Conservation (phyloP, 1,140 invertebrate species). For the Patella vulgata region DNA sequence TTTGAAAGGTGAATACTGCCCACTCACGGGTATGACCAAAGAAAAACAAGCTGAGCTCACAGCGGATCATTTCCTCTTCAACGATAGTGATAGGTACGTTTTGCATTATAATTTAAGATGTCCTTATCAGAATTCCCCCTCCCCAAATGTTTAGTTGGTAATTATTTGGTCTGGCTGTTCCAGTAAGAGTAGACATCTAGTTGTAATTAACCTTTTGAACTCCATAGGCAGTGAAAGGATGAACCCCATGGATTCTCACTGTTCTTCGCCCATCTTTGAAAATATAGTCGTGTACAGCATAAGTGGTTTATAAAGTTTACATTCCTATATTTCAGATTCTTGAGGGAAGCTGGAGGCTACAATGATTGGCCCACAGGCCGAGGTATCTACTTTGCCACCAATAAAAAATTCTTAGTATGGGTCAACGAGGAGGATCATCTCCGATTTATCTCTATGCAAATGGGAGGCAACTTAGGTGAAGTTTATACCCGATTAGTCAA, state of each 20-base stretch:
- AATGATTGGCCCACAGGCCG: constrained; percentile 95
- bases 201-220: no score
- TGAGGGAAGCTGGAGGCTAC: constrained; percentile 70
- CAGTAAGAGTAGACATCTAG: no score
- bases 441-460: constrained; percentile 97
- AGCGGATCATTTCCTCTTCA: constrained; percentile 62
- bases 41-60: constrained; percentile 56
- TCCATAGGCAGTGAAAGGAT: no score
- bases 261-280: no score
- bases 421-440: constrained; percentile 98
- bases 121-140: background rate
- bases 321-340: constrained; percentile 46
- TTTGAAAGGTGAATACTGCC: constrained; percentile 59
- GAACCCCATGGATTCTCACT: no score
- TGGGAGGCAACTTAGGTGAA: constrained; percentile 85
- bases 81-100: constrained; percentile 57
- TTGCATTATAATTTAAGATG: background rate
- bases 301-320: no score
- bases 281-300: no score
- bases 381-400: constrained; percentile 94
- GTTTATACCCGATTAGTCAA: constrained; percentile 91
- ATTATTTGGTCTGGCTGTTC: background rate
- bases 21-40: constrained; percentile 53
- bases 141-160: background rate
- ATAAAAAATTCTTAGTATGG: constrained; percentile 98